A percentile compares a stretch with the other conserved stretches of the same genome.
phyloP scores from a whole-genome alignment of 2,113 vertebrate genomes.

The Melanocharis versteri region DNA sequence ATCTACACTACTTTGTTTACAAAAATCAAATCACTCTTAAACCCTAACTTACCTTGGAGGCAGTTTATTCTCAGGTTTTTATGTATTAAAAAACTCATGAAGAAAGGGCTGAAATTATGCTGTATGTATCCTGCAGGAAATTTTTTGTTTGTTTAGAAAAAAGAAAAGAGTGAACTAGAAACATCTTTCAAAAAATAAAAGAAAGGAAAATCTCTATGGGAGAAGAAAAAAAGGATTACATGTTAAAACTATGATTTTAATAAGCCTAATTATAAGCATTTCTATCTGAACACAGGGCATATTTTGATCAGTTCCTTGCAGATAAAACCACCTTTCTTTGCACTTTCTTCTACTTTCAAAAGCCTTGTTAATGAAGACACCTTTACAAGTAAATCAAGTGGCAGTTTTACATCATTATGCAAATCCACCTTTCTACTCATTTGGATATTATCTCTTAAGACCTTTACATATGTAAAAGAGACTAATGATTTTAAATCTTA shows the following conservation, averaged over 20 bases:
- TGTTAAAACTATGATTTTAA: neutral
- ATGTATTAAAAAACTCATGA: neutral
- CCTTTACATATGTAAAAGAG: slow-evolving; percentile 33
- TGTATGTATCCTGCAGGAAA: neutral
- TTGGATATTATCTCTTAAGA: slow-evolving; percentile 55
- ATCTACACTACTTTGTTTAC: neutral
- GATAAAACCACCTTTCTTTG: neutral
- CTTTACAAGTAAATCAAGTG: slow-evolving; percentile 39
- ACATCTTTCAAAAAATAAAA: neutral
- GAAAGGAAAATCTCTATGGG: neutral
- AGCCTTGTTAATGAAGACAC: slow-evolving; percentile 3
- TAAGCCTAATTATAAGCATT: neutral
- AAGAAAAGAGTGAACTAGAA: neutral
- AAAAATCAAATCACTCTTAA: neutral
- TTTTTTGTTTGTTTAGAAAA: neutral
- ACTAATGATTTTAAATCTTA: slow-evolving; percentile 55
- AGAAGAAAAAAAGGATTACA: neutral
- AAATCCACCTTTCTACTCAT: slow-evolving; percentile 31
- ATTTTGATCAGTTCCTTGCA: neutral
- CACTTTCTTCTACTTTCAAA: neutral
- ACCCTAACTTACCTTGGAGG: neutral
- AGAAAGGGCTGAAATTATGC: neutral
- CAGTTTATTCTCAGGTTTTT: neutral
- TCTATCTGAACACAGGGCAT: neutral
- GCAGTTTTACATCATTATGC: slow-evolving; percentile 16